Base-by-base conservation (phyloP, 2,797 vertebrate species). In the Cossypha caffra region DNA sequence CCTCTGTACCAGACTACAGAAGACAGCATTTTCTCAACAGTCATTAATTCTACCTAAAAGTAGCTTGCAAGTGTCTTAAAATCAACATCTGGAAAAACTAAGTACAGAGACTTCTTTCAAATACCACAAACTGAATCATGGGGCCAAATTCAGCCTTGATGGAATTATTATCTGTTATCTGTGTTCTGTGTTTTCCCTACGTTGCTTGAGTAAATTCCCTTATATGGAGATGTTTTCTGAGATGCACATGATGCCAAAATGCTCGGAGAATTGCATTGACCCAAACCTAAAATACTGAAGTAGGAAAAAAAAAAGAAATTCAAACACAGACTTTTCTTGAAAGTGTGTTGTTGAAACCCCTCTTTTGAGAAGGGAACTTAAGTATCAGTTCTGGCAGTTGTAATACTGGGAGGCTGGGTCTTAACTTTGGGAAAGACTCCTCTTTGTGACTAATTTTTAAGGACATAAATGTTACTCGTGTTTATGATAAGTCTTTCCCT, bases 71-170 rank as follows among this genome's bases (percentile, higher is more conserved):
- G 52, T 61, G 48, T 83, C 89, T 75, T 76, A 62, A 81, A 96
- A 73, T 73, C 67, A 85, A 66, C 94, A 96, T 95, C 93, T 95
- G 93, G 93, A 95, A 95, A 96, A 95, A 91, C 63, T 45, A 85
- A 95, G 61, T 31, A 55, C 47, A 45, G 4, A 3, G 63, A 24
- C 63, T 89, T 88, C 59, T 87, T 89, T 73, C 45, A 79, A 88
- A 93, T 87, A 82, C 67, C 88, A 93, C 90, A 91, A 52, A 69
- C 80, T 88, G 92, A 90, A 93, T 78, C 62, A 45, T 11, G 77
- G 92, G 92, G 40, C 83, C 90, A 92, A 80, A 93, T 55, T 72
- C 92, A 86, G 86, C 86, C 86, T 88, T 89, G 73, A 79, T 82
- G 80, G 90, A 90, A 94, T 95, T 93, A 94, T 79, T 91, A 91